Percentiles rank a stretch among this genome's conserved stretches.
Evolutionary conservation across 2,888 invertebrate genomes (phyloP).

Genomic region (Drosophila imparisetae): DNA sequence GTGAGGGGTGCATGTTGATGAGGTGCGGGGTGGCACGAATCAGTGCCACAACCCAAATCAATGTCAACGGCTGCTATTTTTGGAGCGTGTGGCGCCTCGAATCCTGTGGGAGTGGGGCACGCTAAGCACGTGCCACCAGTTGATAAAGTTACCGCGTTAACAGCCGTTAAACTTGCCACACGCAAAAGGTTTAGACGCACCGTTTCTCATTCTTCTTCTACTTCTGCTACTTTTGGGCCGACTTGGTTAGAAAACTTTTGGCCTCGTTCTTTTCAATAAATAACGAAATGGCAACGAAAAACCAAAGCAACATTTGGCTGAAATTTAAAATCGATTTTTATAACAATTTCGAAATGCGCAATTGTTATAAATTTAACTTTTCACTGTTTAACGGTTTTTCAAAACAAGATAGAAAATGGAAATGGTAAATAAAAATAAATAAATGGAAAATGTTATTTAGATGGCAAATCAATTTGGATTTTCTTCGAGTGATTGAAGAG

Average conservation of each 20-base stretch:
- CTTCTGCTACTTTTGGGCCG: conserved; percentile 6
- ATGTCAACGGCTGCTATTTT: conserved; percentile 64
- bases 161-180: conserved; percentile 71
- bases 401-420: neutral
- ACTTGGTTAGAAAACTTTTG: conserved; percentile 49
- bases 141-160: conserved; percentile 76
- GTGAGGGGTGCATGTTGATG: neutral
- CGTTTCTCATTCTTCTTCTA: conserved; percentile 11
- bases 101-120: conserved; percentile 9
- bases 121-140: conserved; percentile 56
- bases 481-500: neutral
- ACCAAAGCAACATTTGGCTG: neutral
- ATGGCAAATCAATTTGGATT: neutral
- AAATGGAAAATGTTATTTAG: neutral
- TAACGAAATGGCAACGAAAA: conserved; percentile 60
- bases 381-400: neutral
- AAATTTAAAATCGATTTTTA: neutral
- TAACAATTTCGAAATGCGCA: neutral
- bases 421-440: neutral
- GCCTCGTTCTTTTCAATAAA: conserved; percentile 56
- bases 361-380: neutral
- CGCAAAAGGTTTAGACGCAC: conserved; percentile 67
- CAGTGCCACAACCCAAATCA: conserved; percentile 66
- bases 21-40: neutral
- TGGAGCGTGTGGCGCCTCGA: conserved; percentile 13